phyloP scores from a whole-genome alignment of 37 sponge, comb jelly and placozoan species.

The Cliona cf. orientalis region DNA sequence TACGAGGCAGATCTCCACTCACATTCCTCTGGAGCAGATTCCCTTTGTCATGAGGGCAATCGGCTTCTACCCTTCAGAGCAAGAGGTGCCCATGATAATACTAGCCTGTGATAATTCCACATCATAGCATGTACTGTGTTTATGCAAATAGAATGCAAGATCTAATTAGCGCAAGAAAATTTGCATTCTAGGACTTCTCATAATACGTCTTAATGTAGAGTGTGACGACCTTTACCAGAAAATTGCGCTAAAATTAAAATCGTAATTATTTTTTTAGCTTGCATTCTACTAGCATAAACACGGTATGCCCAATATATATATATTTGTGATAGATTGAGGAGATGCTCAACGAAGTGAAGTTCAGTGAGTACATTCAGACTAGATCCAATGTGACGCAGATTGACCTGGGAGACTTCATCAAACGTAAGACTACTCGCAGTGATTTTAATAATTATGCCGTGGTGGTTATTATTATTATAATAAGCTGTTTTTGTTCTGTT shows the following conservation, averaged over 20 bases:
- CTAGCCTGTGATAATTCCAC: no score
- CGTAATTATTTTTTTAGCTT: background rate
- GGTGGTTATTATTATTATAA: background rate
- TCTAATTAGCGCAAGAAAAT: no score
- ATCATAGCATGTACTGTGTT: no score
- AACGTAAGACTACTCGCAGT: constrained; percentile 53
- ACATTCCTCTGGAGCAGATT: constrained; percentile 82
- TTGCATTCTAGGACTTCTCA: no score
- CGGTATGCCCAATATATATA: background rate
- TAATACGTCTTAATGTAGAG: no score
- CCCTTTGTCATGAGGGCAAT: constrained; percentile 96
- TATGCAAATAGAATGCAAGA: no score
- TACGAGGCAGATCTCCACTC: constrained; percentile 72
- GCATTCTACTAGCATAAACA: background rate
- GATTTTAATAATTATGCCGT: background rate
- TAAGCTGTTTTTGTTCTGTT: background rate
- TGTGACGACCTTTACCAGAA: no score
- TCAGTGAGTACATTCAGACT: constrained; percentile 91
- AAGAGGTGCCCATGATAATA: constrained; percentile 63
- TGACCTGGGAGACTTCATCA: constrained; percentile 82
- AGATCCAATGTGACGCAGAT: constrained; percentile 70
- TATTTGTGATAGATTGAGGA: constrained; percentile 74
- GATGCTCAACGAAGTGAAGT: constrained; percentile 97
- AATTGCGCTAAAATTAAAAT: no score
- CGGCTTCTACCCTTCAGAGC: constrained; percentile 97